Base-by-base conservation (phyloP, 2,797 vertebrate species). In the Chloroceryle inda region DNA sequence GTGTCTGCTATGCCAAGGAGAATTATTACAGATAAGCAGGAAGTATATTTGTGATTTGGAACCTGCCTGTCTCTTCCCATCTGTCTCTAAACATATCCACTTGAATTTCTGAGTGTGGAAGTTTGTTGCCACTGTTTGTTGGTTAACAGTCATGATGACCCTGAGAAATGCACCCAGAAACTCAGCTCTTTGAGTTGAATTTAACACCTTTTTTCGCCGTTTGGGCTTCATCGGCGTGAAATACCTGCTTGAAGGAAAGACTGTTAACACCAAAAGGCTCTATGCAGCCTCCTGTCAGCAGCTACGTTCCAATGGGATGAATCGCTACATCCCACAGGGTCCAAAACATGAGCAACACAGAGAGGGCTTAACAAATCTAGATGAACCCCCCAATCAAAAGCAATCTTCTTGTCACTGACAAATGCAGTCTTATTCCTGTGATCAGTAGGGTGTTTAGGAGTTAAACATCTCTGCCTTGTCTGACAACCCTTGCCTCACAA, bases 311-410 rank as follows among this genome's bases (percentile, higher is more conserved):
- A 52, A 3, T 7, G 15, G 35, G 5, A 78, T 37, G 21, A 61
- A 26, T 55, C 10, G 13, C 18, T 78, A 11, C 14, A 37, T 10
- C 21, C 16, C 5, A 6, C 13, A 5, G 0, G 1, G 3, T 42
- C 45, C 45, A 37, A 69, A 47, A 10, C 16, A 44, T 38, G 55
- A 33, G 27, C 13, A 47, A 67, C 29, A 23, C 2, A 78, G 13
- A 49, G 11, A 11, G 21, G 23, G 13, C 6, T 62, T 75, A 55
- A 69, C 11, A 58, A 38, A 44, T 63, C 21, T 66, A 23, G 52
- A 55, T 27, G 2, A 73, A 31, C 4, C 18, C 9, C 12, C 12
- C 13, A 53, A 5, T 35, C 29, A 61, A 73, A 59, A 52, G 55
- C 8, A 12, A 8, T 12, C 81, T 72, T 5, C 2, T 26, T 9